Evolutionary conservation across 2,888 invertebrate species (phyloP).

Genomic region (Didymodactylos carnosus): DNA sequence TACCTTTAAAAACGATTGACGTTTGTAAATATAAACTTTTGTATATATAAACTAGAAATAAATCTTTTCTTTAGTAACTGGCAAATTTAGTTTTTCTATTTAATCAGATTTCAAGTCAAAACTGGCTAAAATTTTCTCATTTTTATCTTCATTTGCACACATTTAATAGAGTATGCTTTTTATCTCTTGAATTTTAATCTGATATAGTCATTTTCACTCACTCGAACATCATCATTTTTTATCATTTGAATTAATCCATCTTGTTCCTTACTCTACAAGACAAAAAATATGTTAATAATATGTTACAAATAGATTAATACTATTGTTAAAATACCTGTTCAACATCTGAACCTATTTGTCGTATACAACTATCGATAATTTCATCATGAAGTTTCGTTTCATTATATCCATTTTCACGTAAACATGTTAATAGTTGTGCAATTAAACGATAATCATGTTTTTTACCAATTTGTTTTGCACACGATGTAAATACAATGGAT

Average conservation of each 20-base stretch:
- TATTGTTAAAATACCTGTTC: constrained; percentile 20
- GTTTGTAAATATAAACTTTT: too few species aligned
- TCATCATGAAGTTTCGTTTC: constrained; percentile 26
- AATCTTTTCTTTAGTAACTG: too few species aligned
- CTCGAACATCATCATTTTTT: constrained; percentile 20
- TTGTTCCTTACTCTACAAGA: constrained; percentile 19
- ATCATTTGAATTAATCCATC: constrained; percentile 28
- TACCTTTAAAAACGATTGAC: too few species aligned
- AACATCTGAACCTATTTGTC: constrained; percentile 21
- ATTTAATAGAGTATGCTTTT: too few species aligned
- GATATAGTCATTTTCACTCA: too few species aligned
- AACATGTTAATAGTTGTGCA: constrained; percentile 22
- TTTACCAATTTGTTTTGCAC: constrained; percentile 24
- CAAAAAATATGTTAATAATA: background rate
- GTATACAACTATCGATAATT: constrained; percentile 27
- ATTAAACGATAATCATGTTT: constrained; percentile 21
- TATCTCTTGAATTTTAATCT: too few species aligned
- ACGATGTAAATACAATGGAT: constrained; percentile 21
- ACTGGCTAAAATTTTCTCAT: too few species aligned
- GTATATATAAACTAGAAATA: too few species aligned
- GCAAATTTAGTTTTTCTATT: too few species aligned
- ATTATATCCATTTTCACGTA: constrained; percentile 21
- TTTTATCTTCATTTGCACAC: too few species aligned
- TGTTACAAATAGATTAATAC: background rate
- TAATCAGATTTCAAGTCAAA: too few species aligned